Conservation (phyloP, 2,797 vertebrate genomes). For the Onychomys leucogaster region DNA sequence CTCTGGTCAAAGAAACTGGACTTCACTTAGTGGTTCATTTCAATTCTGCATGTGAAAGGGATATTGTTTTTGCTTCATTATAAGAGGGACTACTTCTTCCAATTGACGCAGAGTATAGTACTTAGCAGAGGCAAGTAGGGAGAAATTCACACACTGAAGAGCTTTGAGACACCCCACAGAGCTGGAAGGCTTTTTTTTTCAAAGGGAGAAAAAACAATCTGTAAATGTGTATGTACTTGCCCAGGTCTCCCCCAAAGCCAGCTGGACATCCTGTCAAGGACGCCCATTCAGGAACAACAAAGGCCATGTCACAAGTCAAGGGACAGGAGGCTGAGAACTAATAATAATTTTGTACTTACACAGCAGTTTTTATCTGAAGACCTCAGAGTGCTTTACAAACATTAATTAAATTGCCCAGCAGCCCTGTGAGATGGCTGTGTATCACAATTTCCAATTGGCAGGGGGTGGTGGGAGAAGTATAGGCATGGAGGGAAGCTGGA, state of each 20-base stretch:
- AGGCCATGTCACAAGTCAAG: constrained; percentile 75
- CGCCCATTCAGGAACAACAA: constrained; percentile 69
- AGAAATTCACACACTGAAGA: constrained; percentile 73
- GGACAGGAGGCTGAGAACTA: constrained; percentile 75
- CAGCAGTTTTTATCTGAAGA: constrained; percentile 71
- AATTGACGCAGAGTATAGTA: constrained; percentile 71
- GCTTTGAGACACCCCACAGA: constrained; percentile 64
- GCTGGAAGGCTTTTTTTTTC: constrained; percentile 59
- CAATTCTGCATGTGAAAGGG: constrained; percentile 57
- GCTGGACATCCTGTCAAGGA: constrained; percentile 12
- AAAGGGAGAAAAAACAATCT: constrained; percentile 49
- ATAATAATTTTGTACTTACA: constrained; percentile 81
- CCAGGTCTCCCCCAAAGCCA: background rate
- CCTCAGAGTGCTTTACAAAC: constrained; percentile 76
- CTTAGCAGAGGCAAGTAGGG: constrained; percentile 74
- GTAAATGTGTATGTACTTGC: constrained; percentile 60
- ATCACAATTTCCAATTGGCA: constrained; percentile 65
- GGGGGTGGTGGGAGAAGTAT: constrained; percentile 9
- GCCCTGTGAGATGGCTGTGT: constrained; percentile 64
- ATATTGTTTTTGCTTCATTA: constrained; percentile 58
- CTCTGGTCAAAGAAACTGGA: constrained; percentile 47
- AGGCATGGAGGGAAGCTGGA: constrained; percentile 4
- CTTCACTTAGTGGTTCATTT: constrained; percentile 58
- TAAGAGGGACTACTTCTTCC: constrained; percentile 57
- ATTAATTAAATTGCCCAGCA: constrained; percentile 76